These are phyloP conservation scores for Spatulosminthurus flaviceps DNA, from an alignment of 2,888 invertebrate genomes.

Conservation along the genomic window DNA sequence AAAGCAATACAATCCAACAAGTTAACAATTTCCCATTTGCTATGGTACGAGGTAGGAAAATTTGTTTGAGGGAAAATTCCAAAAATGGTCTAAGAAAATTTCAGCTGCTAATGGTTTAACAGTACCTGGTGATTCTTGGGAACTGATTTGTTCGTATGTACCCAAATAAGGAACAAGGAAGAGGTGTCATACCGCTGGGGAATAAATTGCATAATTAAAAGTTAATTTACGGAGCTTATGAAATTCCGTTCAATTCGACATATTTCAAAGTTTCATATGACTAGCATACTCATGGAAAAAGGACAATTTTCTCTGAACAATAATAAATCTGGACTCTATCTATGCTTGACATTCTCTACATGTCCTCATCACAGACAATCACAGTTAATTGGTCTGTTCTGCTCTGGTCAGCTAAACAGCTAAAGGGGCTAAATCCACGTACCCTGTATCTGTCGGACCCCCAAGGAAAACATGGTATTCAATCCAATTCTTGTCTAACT, in stretches of 20 bases:
- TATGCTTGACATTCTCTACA: not conserved
- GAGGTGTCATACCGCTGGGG: not conserved
- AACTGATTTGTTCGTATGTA: too few species aligned
- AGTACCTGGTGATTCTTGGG: too few species aligned
- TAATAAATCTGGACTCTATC: not conserved
- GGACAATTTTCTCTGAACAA: too few species aligned
- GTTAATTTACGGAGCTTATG: not conserved
- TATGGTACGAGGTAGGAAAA: too few species aligned
- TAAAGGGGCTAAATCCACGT: not conserved
- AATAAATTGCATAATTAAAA: not conserved
- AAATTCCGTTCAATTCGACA: not conserved
- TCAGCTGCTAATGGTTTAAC: too few species aligned
- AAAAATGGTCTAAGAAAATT: too few species aligned
- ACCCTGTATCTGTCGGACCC: not conserved
- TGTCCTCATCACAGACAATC: constrained; percentile 4
- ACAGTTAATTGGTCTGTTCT: constrained; percentile 18
- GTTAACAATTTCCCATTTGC: too few species aligned
- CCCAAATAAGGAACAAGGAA: not conserved
- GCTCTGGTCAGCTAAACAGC: not conserved
- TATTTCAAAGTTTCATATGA: not conserved
- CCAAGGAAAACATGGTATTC: not conserved
- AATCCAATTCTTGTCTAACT: too few species aligned
- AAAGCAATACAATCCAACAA: too few species aligned
- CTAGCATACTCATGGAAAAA: too few species aligned
- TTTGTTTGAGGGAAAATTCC: too few species aligned